Evolutionary conservation across 1,140 invertebrate species (phyloP).

Genomic region (Drosophila azteca): DNA sequence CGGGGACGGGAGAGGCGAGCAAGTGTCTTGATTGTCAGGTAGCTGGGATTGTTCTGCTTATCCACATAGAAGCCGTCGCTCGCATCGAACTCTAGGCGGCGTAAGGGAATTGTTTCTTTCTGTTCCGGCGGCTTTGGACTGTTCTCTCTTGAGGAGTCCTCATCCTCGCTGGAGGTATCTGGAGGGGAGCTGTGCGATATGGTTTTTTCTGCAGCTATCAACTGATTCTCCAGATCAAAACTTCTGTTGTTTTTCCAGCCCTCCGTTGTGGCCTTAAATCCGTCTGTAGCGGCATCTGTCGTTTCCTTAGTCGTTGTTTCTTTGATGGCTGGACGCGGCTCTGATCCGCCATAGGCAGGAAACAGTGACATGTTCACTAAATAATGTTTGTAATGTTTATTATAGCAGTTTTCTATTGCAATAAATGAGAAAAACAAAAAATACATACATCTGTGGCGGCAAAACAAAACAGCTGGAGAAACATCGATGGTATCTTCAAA

Average conservation of each 20-base stretch:
- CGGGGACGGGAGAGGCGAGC: constrained; percentile 78
- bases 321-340: neutral
- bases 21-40: constrained; percentile 55
- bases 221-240: neutral
- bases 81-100: constrained; percentile 71
- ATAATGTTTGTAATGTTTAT: too few species aligned
- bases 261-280: neutral
- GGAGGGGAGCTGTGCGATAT: neutral
- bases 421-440: neutral
- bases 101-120: neutral
- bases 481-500: too few species aligned
- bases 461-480: too few species aligned
- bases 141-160: neutral
- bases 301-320: neutral
- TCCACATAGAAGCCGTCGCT: constrained; percentile 85
- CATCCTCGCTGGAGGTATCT: constrained; percentile 1
- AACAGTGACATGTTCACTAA: constrained; percentile 54
- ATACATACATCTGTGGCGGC: too few species aligned
- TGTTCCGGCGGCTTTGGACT: too few species aligned
- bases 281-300: neutral
- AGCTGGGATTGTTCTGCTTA: constrained; percentile 84
- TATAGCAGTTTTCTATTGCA: too few species aligned
- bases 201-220: too few species aligned
- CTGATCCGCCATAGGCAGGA: constrained; percentile 49
- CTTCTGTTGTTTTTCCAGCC: constrained; percentile 30